Evolutionary conservation across 1,140 invertebrate species (phyloP), one percentile per base, ranked within the genome.

Genomic region (Dreissena rostriformis): DNA sequence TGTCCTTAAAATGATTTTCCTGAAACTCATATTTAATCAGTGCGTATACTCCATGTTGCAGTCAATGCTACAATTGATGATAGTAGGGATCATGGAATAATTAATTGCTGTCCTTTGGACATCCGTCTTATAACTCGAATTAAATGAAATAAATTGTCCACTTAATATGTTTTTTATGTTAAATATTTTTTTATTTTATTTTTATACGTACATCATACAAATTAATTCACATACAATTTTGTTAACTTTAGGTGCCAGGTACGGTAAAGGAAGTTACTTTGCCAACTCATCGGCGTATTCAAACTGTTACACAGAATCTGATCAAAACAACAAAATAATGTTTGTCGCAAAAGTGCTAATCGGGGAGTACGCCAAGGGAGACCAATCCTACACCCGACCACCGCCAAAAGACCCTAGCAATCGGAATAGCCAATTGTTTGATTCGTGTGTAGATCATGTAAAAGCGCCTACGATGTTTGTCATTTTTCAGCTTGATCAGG

Each of bases 241-340:
- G 39, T 39, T 39, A 5, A 39, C 39, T 39, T 39, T 65, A 82
- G 90, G 90, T 10, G 85, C 87, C 11, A n/a, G 22, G 17, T 90
- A 86, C 82, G 90, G 90, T 8, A 90, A 86, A 70, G 90, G 90
- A 1, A 82, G 81, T 26, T 91, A 91, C 65, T 91, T 91, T 67
- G 86, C 88, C 11, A 72, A 61, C 5, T 76, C 86, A 73, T 77
- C 90, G 15, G 75, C 61, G 15, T 88, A 88, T 76, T 85, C 87
- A 12, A 39, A 86, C 66, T 28, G 51, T 61, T 89, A 87, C 82
- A 86, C 87, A 12, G 76, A 80, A 29, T 11, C 17, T 0, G 52
- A 7, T n/a, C 39, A 39, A 39, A 52, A 76, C 55, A 22, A 4
- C 65, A 79, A 72, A 24, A 77, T 61, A 26, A 82, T 89, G 85